Base-by-base conservation (phyloP, 2,888 invertebrate species). In the Ganaspis brasiliensis region DNA sequence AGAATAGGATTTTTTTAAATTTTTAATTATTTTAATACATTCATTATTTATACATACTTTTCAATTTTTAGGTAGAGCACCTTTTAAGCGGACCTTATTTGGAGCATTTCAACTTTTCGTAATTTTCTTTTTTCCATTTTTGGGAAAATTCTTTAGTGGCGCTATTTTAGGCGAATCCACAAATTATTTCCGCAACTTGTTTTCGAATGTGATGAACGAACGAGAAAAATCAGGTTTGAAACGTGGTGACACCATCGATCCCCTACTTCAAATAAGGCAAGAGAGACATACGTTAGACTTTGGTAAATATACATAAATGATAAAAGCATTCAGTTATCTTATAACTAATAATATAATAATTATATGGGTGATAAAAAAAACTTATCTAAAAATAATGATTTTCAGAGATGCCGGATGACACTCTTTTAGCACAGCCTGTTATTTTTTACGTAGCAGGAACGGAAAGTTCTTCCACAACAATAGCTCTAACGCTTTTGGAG, bases 171-270 rank as follows among this genome's bases (percentile, higher is more conserved):
- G 59, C 0, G 16, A 8, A 10, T 35, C 35, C 9, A 84, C 80
- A 0, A 49, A 83, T 12, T 90, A 85, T 52, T 89, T 90, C n/a
- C 83, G 87, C 1, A 78, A 79, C 24, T 63, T 90, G n/a, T 90
- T 90, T 61, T 87, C 88, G 87, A 78, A 81, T 5, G 88, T 89
- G 1, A 81, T 90, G 85, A 78, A 89, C 19, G 75, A 59, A 0
- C 82, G 89, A 19, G 86, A 87, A 24, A 37, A 76, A 9, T 81
- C 81, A 0, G 85, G 85, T 12, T 45, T 24, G 0, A 87, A 87
- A 73, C 84, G 88, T n/a, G 89, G 88, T 0, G 90, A 90, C 19
- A 16, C 89, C 2, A 87, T 90, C 0, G 90, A 90, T 75, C 80
- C 82, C 6, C 70, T 90, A 3, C 19, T 88, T 4, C 83, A 88